Evolutionary conservation across 2,113 vertebrate species (phyloP), one percentile per base, ranked within the genome.

Genomic region (Macquaria australasica): DNA sequence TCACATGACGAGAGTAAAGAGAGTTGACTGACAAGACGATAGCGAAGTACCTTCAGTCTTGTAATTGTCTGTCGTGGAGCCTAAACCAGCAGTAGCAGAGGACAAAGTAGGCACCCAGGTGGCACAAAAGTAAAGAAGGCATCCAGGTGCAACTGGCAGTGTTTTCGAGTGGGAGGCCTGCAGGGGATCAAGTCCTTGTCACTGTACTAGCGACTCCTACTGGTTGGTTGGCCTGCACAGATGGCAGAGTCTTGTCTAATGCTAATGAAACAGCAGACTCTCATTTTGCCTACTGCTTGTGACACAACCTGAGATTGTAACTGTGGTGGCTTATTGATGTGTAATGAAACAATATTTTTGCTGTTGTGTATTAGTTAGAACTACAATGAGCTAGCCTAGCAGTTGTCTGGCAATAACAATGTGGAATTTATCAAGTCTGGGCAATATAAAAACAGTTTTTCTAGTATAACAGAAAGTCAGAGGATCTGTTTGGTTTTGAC

Each of bases 91-190:
- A 31, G 28, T 31, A 31, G 28, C 28, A 31, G 28, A 31, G 28
- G 28, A 31, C 28, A 31, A 31, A 20, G 25, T 21, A 1, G 37
- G 20, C 28, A 31, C 58, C 23, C 18, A 64, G 12, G 20, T 63
- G 43, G 43, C 3, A 58, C 55, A 68, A 8, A 50, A 75, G 43
- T 75, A 75, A 59, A 60, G 6, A 70, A 10, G n/a, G 28, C 28
- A 31, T 31, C 69, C 20, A 55, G 21, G 11, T 15, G 6, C 28
- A 71, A 21, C 48, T 25, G 6, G 70, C 51, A 63, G 15, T 20
- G 45, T 45, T 71, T 77, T 37, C 25, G 8, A 74, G 58, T 62
- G 48, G 43, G 69, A 37, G 34, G 21, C 34, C n/a, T 77, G 34
- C 8, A 3, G n/a, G 5, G 3, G 18, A 43, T 68, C 74, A 55